phyloP scores from a whole-genome alignment of 2,888 invertebrate species.

The Automeris io region DNA sequence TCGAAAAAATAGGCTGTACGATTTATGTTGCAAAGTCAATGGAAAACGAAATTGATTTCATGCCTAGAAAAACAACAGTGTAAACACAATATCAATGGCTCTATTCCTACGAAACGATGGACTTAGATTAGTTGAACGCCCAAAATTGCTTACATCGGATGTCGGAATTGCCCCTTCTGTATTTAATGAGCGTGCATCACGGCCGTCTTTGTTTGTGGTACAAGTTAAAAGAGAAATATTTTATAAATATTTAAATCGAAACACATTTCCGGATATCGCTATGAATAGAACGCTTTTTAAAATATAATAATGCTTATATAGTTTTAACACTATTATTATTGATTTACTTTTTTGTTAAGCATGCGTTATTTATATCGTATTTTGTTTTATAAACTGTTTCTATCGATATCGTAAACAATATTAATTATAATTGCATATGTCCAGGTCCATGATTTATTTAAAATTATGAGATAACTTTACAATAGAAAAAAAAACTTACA shows the following conservation, averaged over 20 bases:
- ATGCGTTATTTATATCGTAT: too few species aligned
- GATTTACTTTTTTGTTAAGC: too few species aligned
- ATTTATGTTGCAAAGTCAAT: not conserved
- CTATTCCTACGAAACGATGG: constrained; percentile 30
- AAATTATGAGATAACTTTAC: too few species aligned
- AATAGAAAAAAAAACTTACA: too few species aligned
- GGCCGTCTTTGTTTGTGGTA: constrained; percentile 27
- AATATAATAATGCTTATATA: too few species aligned
- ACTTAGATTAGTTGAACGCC: constrained; percentile 37
- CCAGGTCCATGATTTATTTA: too few species aligned
- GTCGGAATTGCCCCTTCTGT: constrained; percentile 51
- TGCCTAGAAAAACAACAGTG: constrained; percentile 18
- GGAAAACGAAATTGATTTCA: constrained; percentile 1
- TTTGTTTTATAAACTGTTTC: too few species aligned
- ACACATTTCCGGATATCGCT: too few species aligned
- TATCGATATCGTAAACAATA: too few species aligned
- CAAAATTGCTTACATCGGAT: constrained; percentile 52
- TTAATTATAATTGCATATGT: too few species aligned
- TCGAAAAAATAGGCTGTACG: not conserved
- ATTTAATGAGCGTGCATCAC: constrained; percentile 58
- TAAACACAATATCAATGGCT: constrained; percentile 27
- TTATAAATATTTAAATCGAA: not conserved
- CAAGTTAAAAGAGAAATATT: constrained; percentile 14
- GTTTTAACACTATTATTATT: too few species aligned
- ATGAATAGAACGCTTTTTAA: too few species aligned